A percentile compares a stretch with the other conserved stretches of the same genome.
These are phyloP conservation scores for Lagocephalus sceleratus DNA, from an alignment of 2,797 vertebrate species.

Conservation along the genomic window DNA sequence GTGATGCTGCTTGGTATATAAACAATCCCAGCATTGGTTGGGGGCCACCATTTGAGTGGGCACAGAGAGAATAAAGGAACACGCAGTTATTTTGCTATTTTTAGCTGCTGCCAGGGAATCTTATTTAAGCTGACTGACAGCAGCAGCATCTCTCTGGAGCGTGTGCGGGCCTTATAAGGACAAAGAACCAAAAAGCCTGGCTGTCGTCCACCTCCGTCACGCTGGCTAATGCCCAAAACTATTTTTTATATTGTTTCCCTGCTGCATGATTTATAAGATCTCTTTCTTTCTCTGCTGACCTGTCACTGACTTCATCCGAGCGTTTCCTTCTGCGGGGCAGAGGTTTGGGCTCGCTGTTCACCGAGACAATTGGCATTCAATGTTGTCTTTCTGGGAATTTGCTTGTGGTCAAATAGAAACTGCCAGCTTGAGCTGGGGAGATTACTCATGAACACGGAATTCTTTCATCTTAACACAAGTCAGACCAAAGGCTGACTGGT, in stretches of 20 bases:
- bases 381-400: constrained; percentile 53
- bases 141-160: constrained; percentile 22
- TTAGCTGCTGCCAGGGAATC: too few species aligned
- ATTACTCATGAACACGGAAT: constrained; percentile 15
- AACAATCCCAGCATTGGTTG: too few species aligned
- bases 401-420: constrained; percentile 56
- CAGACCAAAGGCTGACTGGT: constrained; percentile 12
- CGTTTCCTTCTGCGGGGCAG: constrained; percentile 47
- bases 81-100: too few species aligned
- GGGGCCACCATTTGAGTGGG: too few species aligned
- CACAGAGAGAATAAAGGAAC: too few species aligned
- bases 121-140: constrained; percentile 21
- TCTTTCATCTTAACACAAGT: constrained; percentile 5
- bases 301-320: constrained; percentile 54
- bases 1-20: too few species aligned
- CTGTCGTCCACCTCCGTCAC: constrained; percentile 5
- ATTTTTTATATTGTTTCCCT: constrained; percentile 44
- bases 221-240: constrained; percentile 54
- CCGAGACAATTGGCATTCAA: constrained; percentile 39
- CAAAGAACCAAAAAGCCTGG: constrained; percentile 1
- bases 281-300: constrained; percentile 49
- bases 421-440: constrained; percentile 31
- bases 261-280: constrained; percentile 52
- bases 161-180: constrained; percentile 41
- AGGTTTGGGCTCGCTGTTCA: constrained; percentile 56